These are phyloP conservation scores for Acrocephalus kingi DNA, from an alignment of 2,113 vertebrate genomes.

Conservation along the genomic window DNA sequence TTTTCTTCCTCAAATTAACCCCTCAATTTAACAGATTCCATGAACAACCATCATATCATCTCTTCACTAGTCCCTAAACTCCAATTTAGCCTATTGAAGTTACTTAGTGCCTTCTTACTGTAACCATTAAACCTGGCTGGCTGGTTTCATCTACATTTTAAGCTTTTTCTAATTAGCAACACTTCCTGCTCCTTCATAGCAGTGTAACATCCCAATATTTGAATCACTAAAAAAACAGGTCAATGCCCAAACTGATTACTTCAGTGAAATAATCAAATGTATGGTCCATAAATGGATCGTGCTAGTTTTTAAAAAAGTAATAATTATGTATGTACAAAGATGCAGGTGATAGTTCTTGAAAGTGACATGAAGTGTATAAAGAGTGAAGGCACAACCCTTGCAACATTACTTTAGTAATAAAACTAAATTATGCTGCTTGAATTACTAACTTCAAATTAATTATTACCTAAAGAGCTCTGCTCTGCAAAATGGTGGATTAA, in stretches of 20 bases:
- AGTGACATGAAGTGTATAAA: background rate
- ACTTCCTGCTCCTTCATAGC: background rate
- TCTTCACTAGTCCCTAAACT: background rate
- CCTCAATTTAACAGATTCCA: background rate
- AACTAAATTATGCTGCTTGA: background rate
- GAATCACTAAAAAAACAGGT: background rate
- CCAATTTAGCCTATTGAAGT: background rate
- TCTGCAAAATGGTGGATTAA: background rate
- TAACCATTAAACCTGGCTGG: background rate
- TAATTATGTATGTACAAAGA: background rate
- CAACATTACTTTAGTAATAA: background rate
- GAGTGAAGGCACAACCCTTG: background rate
- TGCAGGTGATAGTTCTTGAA: background rate
- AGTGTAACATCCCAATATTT: background rate
- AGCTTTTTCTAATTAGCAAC: background rate
- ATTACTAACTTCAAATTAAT: background rate
- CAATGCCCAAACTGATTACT: background rate
- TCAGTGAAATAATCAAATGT: background rate
- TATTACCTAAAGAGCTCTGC: background rate
- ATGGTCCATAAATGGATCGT: background rate
- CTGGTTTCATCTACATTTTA: background rate
- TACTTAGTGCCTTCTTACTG: background rate
- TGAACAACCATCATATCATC: background rate
- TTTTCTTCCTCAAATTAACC: background rate
- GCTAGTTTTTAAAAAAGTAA: background rate